Percentiles rank a stretch among this genome's conserved stretches.
These are phyloP conservation scores for Sebastes goodei DNA, from an alignment of 2,797 vertebrate genomes.

Conservation along the genomic window DNA sequence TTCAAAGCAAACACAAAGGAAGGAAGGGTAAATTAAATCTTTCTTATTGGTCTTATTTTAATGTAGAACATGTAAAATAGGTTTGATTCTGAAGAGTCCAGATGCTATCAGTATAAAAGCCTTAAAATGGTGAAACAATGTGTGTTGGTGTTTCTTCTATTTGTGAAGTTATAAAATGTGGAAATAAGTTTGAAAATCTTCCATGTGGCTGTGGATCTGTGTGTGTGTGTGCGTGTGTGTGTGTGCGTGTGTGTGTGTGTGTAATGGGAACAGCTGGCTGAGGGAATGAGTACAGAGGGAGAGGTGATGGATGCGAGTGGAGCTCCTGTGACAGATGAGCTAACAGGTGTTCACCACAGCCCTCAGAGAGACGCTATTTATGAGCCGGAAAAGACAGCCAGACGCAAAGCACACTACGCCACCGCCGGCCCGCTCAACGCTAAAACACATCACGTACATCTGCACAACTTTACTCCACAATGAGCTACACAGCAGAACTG, in stretches of 20 bases:
- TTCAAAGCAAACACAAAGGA: not conserved
- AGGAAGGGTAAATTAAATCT: not conserved
- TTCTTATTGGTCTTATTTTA: not conserved
- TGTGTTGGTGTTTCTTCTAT: not conserved
- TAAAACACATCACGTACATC: conserved; percentile 79
- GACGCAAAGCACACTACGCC: conserved; percentile 88
- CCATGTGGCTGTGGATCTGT: conserved; percentile 17
- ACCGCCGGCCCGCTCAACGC: conserved; percentile 82
- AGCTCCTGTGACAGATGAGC: conserved; percentile 94
- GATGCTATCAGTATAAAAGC: not conserved
- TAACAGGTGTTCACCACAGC: conserved; percentile 98
- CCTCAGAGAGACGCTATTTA: conserved; percentile 96
- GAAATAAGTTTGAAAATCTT: conserved; percentile 26
- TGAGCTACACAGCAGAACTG: conserved; percentile 3
- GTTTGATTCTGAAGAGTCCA: conserved; percentile 13
- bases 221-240: conserved; percentile 49
- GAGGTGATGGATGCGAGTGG: conserved; percentile 98
- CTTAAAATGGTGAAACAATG: not conserved
- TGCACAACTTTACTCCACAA: conserved; percentile 76
- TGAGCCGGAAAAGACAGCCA: conserved; percentile 92
- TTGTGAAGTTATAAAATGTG: conserved; percentile 16
- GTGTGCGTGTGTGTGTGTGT: conserved; percentile 20
- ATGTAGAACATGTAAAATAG: not conserved
- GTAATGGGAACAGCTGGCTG: conserved; percentile 84
- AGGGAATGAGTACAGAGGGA: conserved; percentile 90